These are phyloP conservation scores for Monopterus albus DNA, from an alignment of 2,113 vertebrate species.

Conservation along the genomic window DNA sequence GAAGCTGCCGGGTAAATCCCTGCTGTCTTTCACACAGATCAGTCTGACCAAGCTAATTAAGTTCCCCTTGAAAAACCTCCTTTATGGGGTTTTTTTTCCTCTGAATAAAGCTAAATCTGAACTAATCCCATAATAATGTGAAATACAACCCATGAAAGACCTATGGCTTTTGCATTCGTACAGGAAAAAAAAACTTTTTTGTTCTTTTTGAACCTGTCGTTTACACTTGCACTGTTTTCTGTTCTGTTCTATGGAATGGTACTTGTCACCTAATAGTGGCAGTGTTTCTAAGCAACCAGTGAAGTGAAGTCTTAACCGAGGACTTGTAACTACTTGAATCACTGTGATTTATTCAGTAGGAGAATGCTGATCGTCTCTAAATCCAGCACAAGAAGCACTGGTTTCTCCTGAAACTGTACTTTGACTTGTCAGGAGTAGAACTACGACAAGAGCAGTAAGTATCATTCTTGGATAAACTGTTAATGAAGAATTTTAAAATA, in stretches of 20 bases:
- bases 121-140: conserved; percentile 41
- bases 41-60: conserved; percentile 78
- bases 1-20: conserved; percentile 51
- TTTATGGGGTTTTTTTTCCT: conserved; percentile 51
- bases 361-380: conserved; percentile 51
- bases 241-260: conserved; percentile 43
- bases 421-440: conserved; percentile 7
- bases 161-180: conserved; percentile 27
- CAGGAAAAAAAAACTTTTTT: conserved; percentile 20
- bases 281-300: conserved; percentile 78
- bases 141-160: conserved; percentile 27
- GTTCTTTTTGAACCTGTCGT: conserved; percentile 28
- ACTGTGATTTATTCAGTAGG: conserved; percentile 48
- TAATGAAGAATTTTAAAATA: no score
- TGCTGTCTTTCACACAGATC: conserved; percentile 72
- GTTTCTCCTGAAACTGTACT: conserved; percentile 32
- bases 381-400: conserved; percentile 29
- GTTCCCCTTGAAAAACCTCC: conserved; percentile 71
- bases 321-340: conserved; percentile 69
- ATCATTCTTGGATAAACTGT: neutral
- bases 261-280: conserved; percentile 67
- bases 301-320: conserved; percentile 60
- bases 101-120: conserved; percentile 63
- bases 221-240: conserved; percentile 40
- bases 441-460: conserved; percentile 37